Base-by-base conservation (phyloP, 2,797 vertebrate species). In the Sebastes cheni region DNA sequence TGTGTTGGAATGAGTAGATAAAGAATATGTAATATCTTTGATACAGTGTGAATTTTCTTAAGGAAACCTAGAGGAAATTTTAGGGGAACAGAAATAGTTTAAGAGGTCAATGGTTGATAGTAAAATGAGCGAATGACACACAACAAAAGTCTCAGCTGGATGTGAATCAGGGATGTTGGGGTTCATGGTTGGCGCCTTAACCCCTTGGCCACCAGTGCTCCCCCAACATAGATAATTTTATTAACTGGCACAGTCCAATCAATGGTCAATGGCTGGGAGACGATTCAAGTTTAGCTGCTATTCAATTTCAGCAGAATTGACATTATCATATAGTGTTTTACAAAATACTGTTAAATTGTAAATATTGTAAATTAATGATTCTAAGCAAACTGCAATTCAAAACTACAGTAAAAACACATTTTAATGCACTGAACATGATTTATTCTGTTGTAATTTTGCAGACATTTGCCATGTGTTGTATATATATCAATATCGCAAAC, bases 21-120 rank as follows among this genome's bases (percentile, higher is more conserved):
- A 4, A 50, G 25, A 54, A 65, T 16, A 34, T 56, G 0, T 16
- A 42, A 42, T 42, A 42, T 42, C 0, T 42, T 42, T 42, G 14
- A 42, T 42, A 42, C 13, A 0, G 11, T 23, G 54, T 23, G 0
- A 12, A 64, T 32, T 71, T 27, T 52, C 2, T 66, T 4, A 54
- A 22, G 7, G 25, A 30, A 52, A 66, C 4, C 36, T 39, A 39
- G 36, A 22, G 3, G 52, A 46, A 2, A 30, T 46, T 67, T 30
- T 29, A 12, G 10, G 18, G 13, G 6, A 36, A 59, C 39, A 59
- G 23, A 25, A 34, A 8, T 5, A 34, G 29, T 61, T 58, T 39
- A 39, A 39, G 13, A 39, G 36, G 0, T 39, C 36, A 39, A 39
- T 39, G 36, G 36, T 36, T 16, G 39, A 42, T 16, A 42, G 14